Base-by-base conservation (phyloP, 2,797 vertebrate species). In the Ataeniobius toweri region DNA sequence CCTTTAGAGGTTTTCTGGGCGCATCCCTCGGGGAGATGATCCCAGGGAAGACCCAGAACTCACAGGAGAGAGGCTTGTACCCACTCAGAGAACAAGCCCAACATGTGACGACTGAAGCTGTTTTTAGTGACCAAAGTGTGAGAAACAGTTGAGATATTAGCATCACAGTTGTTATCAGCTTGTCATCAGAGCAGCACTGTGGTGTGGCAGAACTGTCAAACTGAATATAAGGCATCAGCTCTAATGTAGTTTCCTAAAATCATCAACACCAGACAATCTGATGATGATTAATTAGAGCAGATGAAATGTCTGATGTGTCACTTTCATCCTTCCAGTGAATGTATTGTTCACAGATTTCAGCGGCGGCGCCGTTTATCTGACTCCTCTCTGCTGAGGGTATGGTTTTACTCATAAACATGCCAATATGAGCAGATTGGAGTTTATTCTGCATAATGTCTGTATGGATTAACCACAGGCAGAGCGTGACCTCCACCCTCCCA, bases 401-500 rank as follows among this genome's bases (percentile, higher is more conserved):
- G 20, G 13, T 4, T 56, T 16, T 24, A 10, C 6, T 44, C 53
- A 13, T 31, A 14, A 48, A 31, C 9, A 28, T 20, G 73, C 68
- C 20, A 39, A 56, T 69, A 14, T 1, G 44, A 74, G 69, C 71
- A 76, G 71, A 73, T 44, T 6, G 71, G 51, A 55, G 74, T 24
- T 56, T 70, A 56, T 55, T 65, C 58, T 2, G 8, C 18, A 8
- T 31, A 58, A 69, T 36, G 63, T 48, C 79, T 4, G 0, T 28
- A 26, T 70, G 46, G 72, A 74, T 86, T 73, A 83, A 59, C 50
- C 16, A n/a, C 71, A 75, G 18, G 73, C 31, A 39, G 51, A 8
- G 39, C 9, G 48, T 22, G 76, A 84, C 80, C 82, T 76, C 26
- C 67, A 71, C 78, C 74, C 83, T 56, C 0, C 44, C 74, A 70